Evolutionary conservation across 2,888 invertebrate species (phyloP), one percentile per base, ranked within the genome.

Genomic region (Rambutsinella grinnellia): DNA sequence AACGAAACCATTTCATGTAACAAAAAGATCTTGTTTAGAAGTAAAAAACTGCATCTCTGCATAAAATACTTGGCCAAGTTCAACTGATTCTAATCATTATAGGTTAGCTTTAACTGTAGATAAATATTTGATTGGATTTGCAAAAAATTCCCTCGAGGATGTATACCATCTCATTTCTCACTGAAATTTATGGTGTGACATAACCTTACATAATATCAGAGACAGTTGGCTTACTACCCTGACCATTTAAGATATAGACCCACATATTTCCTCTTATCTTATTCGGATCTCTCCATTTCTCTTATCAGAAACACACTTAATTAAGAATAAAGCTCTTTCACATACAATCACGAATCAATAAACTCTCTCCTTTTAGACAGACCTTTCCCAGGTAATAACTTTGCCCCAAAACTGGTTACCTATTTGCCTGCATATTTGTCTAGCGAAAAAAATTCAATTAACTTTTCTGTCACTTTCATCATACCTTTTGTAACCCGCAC

Each of bases 141-240:
- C 6, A 36, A 36, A 36, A 13, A 36, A 13, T 36, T 36, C 13
- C 36, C 36, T 36, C 36, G 5, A 36, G 6, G 6, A 5, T 49
- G n/a, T 49, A 5, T n/a, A 21, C 21, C 23, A 10, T 21, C 23
- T 36, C 36, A 8, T 36, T 36, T 36, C 5, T 5, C 36, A 36
- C 36, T 36, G 36, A 67, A 68, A 75, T 67, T 74, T 74, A 67
- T 75, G 75, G 49, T 44, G 75, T 68, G 75, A 68, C 75, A 75
- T 75, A 75, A 75, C 75, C 75, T 75, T 75, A 24, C 75, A 62
- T 75, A 75, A 75, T 68, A 27, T 2, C 56, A 62, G 26, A 44
- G 3, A n/a, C 58, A 1, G 17, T 53, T 53, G 17, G 17, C 13
- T 36, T 13, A 36, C 13, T 36, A 17, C 28, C 17, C 23, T 23